Percentiles rank a stretch among this genome's conserved stretches.
Evolutionary conservation across 2,113 vertebrate species (phyloP).

Genomic region (Eulemur macaco): DNA sequence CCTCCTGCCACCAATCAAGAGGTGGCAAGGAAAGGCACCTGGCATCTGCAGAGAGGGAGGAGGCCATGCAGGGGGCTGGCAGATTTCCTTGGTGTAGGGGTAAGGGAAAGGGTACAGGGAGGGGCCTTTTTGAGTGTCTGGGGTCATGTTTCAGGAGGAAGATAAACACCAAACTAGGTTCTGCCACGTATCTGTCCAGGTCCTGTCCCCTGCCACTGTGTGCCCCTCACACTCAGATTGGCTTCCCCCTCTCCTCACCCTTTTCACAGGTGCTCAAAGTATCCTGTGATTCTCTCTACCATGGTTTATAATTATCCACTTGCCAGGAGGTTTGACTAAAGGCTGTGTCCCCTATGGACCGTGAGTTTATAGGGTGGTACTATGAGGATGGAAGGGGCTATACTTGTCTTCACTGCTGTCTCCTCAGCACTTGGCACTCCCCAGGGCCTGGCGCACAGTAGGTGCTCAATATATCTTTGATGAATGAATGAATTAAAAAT

Average conservation of each 20-base stretch:
- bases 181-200: background rate
- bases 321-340: background rate
- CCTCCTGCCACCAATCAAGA: background rate
- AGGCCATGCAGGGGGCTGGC: background rate
- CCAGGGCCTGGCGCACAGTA: background rate
- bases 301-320: background rate
- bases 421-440: background rate
- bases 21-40: background rate
- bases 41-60: background rate
- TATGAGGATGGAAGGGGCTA: background rate
- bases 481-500: constrained; percentile 22
- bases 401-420: background rate
- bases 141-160: background rate
- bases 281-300: background rate
- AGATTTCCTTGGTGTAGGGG: background rate
- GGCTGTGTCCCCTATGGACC: background rate
- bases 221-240: background rate
- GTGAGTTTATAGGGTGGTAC: background rate
- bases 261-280: background rate
- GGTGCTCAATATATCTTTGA: background rate
- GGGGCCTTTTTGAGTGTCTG: background rate
- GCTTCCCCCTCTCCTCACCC: too few species aligned
- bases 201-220: background rate
- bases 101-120: background rate
- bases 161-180: background rate